A percentile compares a stretch with the other conserved stretches of the same genome.
These are phyloP conservation scores for Proterorhinus semilunaris DNA, from an alignment of 2,113 vertebrate genomes.

Conservation along the genomic window DNA sequence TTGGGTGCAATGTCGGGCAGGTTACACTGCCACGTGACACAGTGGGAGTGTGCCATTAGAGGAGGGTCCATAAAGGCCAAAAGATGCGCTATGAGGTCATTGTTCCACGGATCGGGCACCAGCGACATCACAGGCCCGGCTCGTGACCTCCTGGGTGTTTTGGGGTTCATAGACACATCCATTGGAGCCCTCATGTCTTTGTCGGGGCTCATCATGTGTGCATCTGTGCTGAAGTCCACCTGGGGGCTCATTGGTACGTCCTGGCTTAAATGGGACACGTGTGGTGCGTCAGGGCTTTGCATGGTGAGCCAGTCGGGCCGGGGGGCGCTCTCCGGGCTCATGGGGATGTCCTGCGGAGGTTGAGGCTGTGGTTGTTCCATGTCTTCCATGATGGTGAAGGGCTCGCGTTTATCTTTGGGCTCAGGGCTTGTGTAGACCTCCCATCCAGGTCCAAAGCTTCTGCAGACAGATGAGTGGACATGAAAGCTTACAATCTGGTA, in stretches of 20 bases:
- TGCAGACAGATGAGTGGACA: neutral
- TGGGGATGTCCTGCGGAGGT: constrained; percentile 22
- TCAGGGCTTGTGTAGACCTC: constrained; percentile 51
- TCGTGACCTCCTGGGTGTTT: neutral
- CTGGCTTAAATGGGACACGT: neutral
- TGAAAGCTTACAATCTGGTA: no score
- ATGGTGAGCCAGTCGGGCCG: constrained; percentile 24
- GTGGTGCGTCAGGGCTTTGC: constrained; percentile 2
- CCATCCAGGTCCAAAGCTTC: constrained; percentile 20
- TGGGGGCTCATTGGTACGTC: constrained; percentile 52
- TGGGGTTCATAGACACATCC: constrained; percentile 36
- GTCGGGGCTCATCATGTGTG: constrained; percentile 52
- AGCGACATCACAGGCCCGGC: constrained; percentile 14
- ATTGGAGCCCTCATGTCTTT: neutral
- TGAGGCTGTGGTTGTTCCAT: neutral
- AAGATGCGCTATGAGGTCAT: constrained; percentile 73
- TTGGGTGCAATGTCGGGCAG: constrained; percentile 81
- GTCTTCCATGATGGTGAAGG: constrained; percentile 38
- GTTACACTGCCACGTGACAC: constrained; percentile 73
- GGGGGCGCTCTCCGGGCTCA: constrained; percentile 46
- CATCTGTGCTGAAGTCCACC: constrained; percentile 17
- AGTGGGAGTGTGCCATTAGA: constrained; percentile 72
- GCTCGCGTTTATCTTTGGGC: neutral
- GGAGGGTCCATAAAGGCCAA: constrained; percentile 77
- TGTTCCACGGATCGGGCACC: constrained; percentile 87